Percentiles rank a stretch among this genome's conserved stretches.
Conservation (phyloP, 2,888 invertebrate species). For the Nebria brevicollis region DNA sequence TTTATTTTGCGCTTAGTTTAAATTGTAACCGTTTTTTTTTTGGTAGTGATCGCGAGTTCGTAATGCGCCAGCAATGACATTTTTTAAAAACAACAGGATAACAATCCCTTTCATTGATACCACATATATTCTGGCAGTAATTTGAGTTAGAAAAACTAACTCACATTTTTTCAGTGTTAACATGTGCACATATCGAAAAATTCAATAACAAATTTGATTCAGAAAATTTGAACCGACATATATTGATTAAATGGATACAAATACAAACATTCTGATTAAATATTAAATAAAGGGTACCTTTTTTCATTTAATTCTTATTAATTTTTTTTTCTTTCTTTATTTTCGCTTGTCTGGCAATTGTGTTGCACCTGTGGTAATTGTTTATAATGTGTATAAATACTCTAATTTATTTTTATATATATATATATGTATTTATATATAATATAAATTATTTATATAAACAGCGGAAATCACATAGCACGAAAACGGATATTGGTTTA, state of each 20-base stretch:
- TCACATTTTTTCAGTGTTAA: conserved; percentile 53
- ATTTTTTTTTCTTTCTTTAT: conserved; percentile 16
- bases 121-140: conserved; percentile 61
- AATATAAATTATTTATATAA: background rate
- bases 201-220: conserved; percentile 60
- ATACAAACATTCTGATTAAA: conserved; percentile 47
- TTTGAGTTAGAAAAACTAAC: conserved; percentile 50
- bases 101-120: conserved; percentile 61
- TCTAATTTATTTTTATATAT: conserved; percentile 6
- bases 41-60: conserved; percentile 12
- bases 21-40: conserved; percentile 18
- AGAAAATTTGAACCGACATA: conserved; percentile 61
- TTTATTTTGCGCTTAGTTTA: background rate
- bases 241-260: conserved; percentile 57
- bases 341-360: conserved; percentile 43
- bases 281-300: conserved; percentile 44
- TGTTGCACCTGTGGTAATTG: conserved; percentile 45
- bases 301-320: conserved; percentile 20
- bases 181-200: conserved; percentile 57
- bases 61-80: conserved; percentile 11
- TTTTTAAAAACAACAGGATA: conserved; percentile 55
- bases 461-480: conserved; percentile 1
- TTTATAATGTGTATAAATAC: conserved; percentile 16
- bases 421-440: conserved; percentile 3
- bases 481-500: background rate